Evolutionary conservation across 2,113 vertebrate species (phyloP).

Genomic region (Merops nubicus): DNA sequence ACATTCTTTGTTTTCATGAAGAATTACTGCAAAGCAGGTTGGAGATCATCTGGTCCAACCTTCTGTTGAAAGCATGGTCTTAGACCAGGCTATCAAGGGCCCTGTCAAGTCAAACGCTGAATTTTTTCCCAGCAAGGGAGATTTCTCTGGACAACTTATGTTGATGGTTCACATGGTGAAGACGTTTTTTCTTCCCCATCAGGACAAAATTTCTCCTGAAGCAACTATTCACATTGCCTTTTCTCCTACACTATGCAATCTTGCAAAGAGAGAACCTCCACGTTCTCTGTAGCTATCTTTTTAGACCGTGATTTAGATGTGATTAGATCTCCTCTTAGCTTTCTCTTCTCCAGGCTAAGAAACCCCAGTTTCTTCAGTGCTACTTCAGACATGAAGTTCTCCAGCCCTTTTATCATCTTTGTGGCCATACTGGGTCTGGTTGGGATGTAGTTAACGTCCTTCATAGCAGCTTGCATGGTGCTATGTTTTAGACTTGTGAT

Average conservation of each 20-base stretch:
- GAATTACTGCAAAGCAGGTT: neutral
- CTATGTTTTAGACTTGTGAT: neutral
- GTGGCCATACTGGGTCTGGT: neutral
- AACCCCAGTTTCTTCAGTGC: neutral
- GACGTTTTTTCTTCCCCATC: neutral
- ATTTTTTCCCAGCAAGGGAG: neutral
- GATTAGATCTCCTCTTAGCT: neutral
- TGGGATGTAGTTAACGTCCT: neutral
- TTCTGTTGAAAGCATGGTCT: neutral
- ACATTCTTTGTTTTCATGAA: neutral
- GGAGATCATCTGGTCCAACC: neutral
- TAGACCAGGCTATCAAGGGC: neutral
- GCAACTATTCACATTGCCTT: neutral
- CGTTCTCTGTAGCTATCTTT: neutral
- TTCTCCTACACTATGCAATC: neutral
- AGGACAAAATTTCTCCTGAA: neutral
- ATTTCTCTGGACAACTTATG: neutral
- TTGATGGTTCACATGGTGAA: neutral
- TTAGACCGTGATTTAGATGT: neutral
- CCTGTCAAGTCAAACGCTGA: neutral
- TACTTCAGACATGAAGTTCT: neutral
- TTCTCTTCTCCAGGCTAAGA: neutral
- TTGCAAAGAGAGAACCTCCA: neutral
- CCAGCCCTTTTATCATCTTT: neutral
- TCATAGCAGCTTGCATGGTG: neutral